These are phyloP conservation scores for Bruchidius siliquastri DNA, from an alignment of 2,888 invertebrate genomes.

Conservation along the genomic window DNA sequence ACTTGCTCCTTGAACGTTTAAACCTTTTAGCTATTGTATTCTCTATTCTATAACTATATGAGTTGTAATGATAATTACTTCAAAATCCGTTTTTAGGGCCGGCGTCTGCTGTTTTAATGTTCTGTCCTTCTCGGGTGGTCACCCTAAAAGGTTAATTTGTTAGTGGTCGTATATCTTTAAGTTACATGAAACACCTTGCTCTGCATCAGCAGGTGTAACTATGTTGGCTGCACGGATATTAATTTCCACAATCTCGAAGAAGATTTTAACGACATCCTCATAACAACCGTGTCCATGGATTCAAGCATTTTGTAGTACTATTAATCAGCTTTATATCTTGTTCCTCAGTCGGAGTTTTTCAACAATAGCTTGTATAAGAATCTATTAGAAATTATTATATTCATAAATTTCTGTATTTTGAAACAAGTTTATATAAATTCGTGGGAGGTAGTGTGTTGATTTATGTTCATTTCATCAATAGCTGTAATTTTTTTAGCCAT, in stretches of 20 bases:
- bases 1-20: too few relatives aligned
- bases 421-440: too few relatives aligned
- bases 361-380: background rate
- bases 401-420: too few relatives aligned
- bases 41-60: too few relatives aligned
- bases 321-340: background rate
- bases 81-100: too few relatives aligned
- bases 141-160: background rate
- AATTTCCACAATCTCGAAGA: background rate
- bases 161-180: background rate
- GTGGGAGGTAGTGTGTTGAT: too few relatives aligned
- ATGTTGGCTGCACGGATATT: background rate
- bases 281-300: background rate
- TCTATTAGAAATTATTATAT: background rate
- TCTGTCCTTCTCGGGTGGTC: background rate
- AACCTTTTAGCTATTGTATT: too few relatives aligned
- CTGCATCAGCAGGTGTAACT: background rate
- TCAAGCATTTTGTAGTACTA: background rate
- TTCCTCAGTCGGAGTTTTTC: background rate
- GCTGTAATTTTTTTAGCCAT: too few relatives aligned
- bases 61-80: too few relatives aligned
- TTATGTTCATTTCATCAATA: too few relatives aligned
- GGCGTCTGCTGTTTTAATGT: too few relatives aligned
- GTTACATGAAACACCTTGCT: background rate
- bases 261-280: background rate